A percentile compares a stretch with the other conserved stretches of the same genome.
phyloP scores from a whole-genome alignment of 2,888 invertebrate species.

The Macrosoma leucophasiata region DNA sequence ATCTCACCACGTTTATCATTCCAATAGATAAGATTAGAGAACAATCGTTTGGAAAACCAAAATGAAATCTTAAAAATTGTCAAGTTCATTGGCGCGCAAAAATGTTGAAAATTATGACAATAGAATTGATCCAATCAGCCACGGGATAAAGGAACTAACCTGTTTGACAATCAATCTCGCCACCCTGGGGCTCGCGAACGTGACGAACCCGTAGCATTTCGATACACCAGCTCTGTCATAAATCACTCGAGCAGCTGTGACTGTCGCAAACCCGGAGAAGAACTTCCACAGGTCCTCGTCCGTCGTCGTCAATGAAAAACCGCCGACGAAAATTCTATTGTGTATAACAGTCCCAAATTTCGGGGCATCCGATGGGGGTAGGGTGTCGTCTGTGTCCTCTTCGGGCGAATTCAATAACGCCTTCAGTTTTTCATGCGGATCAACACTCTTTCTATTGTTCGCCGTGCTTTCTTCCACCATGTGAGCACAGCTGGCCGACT shows the following conservation, averaged over 20 bases:
- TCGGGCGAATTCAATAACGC: constrained; percentile 63
- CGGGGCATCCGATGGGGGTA: constrained; percentile 67
- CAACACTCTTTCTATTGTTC: constrained; percentile 54
- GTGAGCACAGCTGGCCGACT: constrained; percentile 67
- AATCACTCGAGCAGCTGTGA: constrained; percentile 95
- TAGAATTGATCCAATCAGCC: background rate
- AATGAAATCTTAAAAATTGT: constrained; percentile 1
- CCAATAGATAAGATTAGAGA: too few species aligned
- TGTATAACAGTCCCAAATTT: constrained; percentile 91
- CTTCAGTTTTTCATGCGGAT: constrained; percentile 67
- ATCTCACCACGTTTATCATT: background rate
- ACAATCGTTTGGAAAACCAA: constrained; percentile 4
- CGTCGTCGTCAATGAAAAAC: constrained; percentile 94
- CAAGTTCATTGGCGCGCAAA: constrained; percentile 17
- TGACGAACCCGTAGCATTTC: constrained; percentile 93
- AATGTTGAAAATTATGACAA: constrained; percentile 4
- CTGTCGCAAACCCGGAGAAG: constrained; percentile 92
- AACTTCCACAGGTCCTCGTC: constrained; percentile 94
- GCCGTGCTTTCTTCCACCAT: constrained; percentile 64
- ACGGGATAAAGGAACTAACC: constrained; percentile 41
- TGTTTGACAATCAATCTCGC: constrained; percentile 70
- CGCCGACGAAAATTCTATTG: constrained; percentile 97
- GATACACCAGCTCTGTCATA: constrained; percentile 96
- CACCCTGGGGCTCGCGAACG: constrained; percentile 72
- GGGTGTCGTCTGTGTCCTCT: constrained; percentile 60